Conservation (phyloP, 2,797 vertebrate species). For the Microtus obscurus region DNA sequence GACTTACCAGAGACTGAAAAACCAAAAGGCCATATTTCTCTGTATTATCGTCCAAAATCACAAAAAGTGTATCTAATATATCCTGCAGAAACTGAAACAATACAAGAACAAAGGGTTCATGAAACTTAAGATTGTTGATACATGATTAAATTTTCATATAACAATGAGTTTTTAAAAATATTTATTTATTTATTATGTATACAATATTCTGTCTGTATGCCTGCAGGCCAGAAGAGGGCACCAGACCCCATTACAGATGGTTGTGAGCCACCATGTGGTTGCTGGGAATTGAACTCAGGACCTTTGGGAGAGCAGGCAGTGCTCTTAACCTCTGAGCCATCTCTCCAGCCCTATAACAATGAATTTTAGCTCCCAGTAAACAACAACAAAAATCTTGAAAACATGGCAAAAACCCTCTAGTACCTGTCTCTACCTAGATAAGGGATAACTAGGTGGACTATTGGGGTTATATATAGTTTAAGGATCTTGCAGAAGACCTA, state of each 20-base stretch:
- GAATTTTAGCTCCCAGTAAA: constrained; percentile 18
- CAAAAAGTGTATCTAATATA: constrained; percentile 98
- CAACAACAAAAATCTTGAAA: constrained; percentile 41
- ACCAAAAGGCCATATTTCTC: constrained; percentile 99
- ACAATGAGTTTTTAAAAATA: not conserved
- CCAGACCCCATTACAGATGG: too few relatives aligned
- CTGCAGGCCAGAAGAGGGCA: too few relatives aligned
- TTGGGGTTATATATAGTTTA: not conserved
- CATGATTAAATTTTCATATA: not conserved
- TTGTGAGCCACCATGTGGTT: too few relatives aligned
- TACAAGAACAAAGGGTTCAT: constrained; percentile 68
- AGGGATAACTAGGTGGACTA: not conserved
- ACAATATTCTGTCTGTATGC: too few relatives aligned
- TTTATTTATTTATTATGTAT: too few relatives aligned
- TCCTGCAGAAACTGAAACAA: constrained; percentile 96
- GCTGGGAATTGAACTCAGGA: too few relatives aligned
- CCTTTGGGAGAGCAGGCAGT: too few relatives aligned
- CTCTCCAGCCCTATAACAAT: not conserved
- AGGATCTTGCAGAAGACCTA: constrained; percentile 3
- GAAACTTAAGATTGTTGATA: not conserved
- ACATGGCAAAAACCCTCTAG: not conserved
- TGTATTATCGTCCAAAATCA: constrained; percentile 99
- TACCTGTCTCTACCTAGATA: not conserved
- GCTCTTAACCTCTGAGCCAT: too few relatives aligned
- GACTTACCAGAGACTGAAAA: constrained; percentile 98